Conservation (phyloP, 2,888 invertebrate genomes). For the Drosophila kanekoi region DNA sequence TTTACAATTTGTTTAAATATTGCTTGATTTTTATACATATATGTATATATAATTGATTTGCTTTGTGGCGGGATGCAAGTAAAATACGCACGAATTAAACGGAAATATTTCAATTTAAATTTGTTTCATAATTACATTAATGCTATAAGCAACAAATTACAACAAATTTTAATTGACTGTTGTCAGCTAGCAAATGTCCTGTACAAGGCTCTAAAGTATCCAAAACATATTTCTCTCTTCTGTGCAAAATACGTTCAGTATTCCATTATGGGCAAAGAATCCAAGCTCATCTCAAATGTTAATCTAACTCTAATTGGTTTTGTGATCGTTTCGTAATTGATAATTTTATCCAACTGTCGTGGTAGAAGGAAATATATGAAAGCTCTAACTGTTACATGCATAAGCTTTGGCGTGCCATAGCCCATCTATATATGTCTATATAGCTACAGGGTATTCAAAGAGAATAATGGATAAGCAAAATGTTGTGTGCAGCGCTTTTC, state of each 20-base stretch:
- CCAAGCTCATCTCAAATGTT: too few species aligned
- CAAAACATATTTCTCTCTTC: too few species aligned
- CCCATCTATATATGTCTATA: neutral
- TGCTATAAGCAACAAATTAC: neutral
- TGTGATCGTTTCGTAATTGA: too few species aligned
- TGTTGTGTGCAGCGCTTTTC: neutral
- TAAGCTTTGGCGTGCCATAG: too few species aligned
- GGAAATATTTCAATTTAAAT: neutral
- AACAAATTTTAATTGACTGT: neutral
- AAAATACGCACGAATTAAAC: neutral
- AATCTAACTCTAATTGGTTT: too few species aligned
- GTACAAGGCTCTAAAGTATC: neutral
- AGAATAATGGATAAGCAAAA: neutral
- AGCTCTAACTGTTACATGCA: too few species aligned
- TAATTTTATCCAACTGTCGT: too few species aligned
- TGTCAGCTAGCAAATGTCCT: neutral
- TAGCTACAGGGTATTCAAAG: neutral
- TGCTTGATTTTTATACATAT: neutral
- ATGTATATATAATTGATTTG: slow-evolving; percentile 14
- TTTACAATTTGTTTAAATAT: slow-evolving; percentile 5
- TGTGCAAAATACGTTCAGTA: too few species aligned
- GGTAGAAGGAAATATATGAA: too few species aligned
- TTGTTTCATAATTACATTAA: slow-evolving; percentile 36
- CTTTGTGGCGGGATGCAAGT: neutral
- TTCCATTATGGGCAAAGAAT: too few species aligned